These are phyloP conservation scores for Geopemphigus sp. DNA, from an alignment of 1,140 invertebrate species.

Conservation along the genomic window DNA sequence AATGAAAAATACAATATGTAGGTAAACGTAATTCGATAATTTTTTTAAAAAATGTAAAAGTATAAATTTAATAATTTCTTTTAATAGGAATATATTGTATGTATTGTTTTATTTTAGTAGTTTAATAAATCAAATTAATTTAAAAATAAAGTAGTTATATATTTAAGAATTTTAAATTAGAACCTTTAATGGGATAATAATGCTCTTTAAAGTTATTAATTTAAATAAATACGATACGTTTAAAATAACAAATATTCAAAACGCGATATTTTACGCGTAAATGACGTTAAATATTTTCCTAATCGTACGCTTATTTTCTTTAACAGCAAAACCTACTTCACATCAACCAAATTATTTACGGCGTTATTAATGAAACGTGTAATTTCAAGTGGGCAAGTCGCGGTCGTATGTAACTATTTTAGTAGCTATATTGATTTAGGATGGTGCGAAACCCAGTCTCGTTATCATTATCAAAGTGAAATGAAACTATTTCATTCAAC, in stretches of 20 bases:
- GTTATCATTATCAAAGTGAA: slow-evolving; percentile 34
- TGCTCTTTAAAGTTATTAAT: background rate
- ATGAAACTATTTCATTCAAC: slow-evolving; percentile 33
- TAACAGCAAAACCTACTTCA: background rate
- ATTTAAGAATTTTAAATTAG: background rate
- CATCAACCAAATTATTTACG: background rate
- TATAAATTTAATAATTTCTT: no score
- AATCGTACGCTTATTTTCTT: background rate
- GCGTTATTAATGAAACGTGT: background rate
- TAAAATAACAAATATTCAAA: background rate
- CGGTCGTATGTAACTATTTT: slow-evolving; percentile 3
- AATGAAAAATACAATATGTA: no score
- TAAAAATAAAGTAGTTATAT: background rate
- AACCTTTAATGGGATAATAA: no score
- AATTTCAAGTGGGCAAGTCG: background rate
- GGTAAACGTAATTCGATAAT: no score
- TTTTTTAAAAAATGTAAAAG: no score
- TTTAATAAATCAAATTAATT: no score
- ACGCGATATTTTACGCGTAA: background rate
- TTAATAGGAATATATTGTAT: no score
- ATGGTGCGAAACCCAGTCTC: background rate
- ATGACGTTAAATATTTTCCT: background rate
- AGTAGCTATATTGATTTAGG: background rate
- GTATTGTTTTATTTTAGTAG: no score
- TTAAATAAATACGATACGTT: background rate